phyloP scores from a whole-genome alignment of 2,888 invertebrate species.

The Tipula helvola region DNA sequence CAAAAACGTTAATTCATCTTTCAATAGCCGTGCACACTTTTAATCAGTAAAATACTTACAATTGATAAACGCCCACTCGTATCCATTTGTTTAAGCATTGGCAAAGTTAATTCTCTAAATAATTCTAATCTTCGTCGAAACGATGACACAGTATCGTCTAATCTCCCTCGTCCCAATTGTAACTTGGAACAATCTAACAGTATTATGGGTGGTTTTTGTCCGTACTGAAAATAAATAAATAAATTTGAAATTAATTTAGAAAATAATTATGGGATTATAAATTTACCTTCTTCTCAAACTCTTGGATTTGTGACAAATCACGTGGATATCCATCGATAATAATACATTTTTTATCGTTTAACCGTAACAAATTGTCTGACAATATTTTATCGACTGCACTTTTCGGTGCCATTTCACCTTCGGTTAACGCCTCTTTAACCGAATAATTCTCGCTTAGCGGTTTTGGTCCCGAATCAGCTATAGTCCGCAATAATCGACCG shows the following conservation, averaged over 20 bases:
- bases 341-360: conserved; percentile 58
- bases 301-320: conserved; percentile 73
- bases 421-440: conserved; percentile 55
- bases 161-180: conserved; percentile 67
- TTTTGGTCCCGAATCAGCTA: conserved; percentile 54
- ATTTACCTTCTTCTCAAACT: conserved; percentile 78
- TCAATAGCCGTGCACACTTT: neutral
- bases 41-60: conserved; percentile 41
- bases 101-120: conserved; percentile 76
- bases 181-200: conserved; percentile 85
- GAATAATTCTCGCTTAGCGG: conserved; percentile 50
- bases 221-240: conserved; percentile 47
- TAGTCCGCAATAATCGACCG: conserved; percentile 61
- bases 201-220: conserved; percentile 64
- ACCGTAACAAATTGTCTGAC: conserved; percentile 49
- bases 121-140: conserved; percentile 71
- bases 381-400: conserved; percentile 67
- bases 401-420: conserved; percentile 69
- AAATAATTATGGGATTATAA: neutral
- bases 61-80: conserved; percentile 70
- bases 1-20: neutral
- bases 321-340: conserved; percentile 92
- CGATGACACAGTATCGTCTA: conserved; percentile 78
- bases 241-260: neutral
- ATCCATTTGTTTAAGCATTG: conserved; percentile 78